Evolutionary conservation across 2,797 vertebrate species (phyloP), one percentile per base, ranked within the genome.

Genomic region (Heliangelus exortis): DNA sequence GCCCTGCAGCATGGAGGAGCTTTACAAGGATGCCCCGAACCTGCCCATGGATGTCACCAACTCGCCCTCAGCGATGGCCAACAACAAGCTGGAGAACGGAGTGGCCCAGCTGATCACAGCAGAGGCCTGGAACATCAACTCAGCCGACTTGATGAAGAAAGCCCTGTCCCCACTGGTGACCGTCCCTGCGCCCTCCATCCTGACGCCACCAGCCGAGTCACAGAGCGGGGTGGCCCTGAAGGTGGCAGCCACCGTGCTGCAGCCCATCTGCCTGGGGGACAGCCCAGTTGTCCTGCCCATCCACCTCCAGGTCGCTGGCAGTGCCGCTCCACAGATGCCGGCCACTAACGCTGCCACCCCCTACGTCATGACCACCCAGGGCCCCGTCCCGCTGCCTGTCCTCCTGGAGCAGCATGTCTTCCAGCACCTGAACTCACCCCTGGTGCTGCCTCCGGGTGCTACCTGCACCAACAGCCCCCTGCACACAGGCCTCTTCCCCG

Each of bases 391-490:
- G 6, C 97, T 99, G 77, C 99, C 99, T 0, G 97, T 99, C 68
- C 98, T 99, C 92, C 92, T 99, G 97, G 99, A 99, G 96, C 99
- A 99, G 97, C 99, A 99, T 36, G 98, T 99, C 84, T 97, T 99
- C 94, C 99, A 99, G 97, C 99, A 99, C 97, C 97, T 99, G 96
- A 98, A 98, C 96, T 98, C 99, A 4, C 98, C 99, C 7, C 87
- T 98, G 93, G 97, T 99, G 84, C 97, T 99, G 76, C 98, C 99
- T 2, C 98, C 98, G 34, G 96, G 96, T 8, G 36, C 98, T 1
- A 85, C 97, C 28, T 99, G 98, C 65, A 97, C 98, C 12, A 91
- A 98, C 54, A 94, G 96, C 53, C 96, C 98, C 15, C 96, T 99
- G 67, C 99, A 99, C 84, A 97, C 97, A 87, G 98, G 98, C 87